phyloP scores from a whole-genome alignment of 1,140 invertebrate genomes.

The Olivierus martensii region DNA sequence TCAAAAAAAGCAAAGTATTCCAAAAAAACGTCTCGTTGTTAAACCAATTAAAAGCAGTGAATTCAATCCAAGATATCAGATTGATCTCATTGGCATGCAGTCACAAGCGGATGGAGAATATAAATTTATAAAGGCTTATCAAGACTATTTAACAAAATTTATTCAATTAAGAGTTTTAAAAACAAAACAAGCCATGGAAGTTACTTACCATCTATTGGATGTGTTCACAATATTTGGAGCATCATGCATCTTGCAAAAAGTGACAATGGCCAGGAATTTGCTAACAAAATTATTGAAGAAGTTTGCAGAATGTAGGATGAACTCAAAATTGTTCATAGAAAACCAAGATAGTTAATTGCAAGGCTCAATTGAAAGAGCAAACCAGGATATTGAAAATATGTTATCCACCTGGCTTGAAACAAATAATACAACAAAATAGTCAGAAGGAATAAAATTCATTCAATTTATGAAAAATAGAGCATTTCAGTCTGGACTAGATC shows the following conservation, averaged over 20 bases:
- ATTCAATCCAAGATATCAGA: too few relatives aligned
- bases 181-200: too few relatives aligned
- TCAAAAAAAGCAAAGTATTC: too few relatives aligned
- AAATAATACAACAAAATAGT: slow-evolving; percentile 1
- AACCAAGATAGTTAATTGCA: slow-evolving; percentile 26
- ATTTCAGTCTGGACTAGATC: slow-evolving; percentile 9
- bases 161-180: too few relatives aligned
- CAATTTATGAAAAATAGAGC: slow-evolving; percentile 14
- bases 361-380: slow-evolving; percentile 20
- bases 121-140: too few relatives aligned
- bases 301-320: slow-evolving; percentile 19
- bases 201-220: neutral
- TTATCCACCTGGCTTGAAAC: slow-evolving; percentile 16
- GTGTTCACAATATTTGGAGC: neutral
- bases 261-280: neutral
- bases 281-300: slow-evolving; percentile 1
- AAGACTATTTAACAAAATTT: too few relatives aligned
- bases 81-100: too few relatives aligned
- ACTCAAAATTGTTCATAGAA: slow-evolving; percentile 30
- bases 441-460: slow-evolving; percentile 9
- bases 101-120: too few relatives aligned
- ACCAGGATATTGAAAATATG: slow-evolving; percentile 23
- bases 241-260: neutral
- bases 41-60: too few relatives aligned
- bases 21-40: too few relatives aligned